Evolutionary conservation across 2,888 invertebrate species (phyloP).

Genomic region (Cloeon dipterum): DNA sequence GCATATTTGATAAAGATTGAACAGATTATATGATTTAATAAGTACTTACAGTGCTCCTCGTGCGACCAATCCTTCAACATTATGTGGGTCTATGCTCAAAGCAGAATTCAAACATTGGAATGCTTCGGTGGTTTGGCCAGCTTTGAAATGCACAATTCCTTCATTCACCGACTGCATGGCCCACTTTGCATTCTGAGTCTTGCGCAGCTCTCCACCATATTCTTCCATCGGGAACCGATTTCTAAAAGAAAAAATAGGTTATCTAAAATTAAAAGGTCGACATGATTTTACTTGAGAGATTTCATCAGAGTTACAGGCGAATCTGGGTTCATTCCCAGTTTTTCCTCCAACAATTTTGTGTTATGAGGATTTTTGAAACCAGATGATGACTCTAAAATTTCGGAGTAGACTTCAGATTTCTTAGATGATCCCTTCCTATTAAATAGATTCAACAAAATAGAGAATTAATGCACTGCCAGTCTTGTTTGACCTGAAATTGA

Average conservation of each 20-base stretch:
- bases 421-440: conserved; percentile 59
- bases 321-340: conserved; percentile 42
- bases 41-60: conserved; percentile 63
- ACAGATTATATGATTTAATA: neutral
- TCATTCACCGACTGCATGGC: conserved; percentile 86
- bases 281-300: conserved; percentile 37
- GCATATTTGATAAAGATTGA: neutral
- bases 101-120: conserved; percentile 88
- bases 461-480: neutral
- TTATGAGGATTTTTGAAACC: conserved; percentile 80
- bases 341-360: conserved; percentile 55
- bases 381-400: conserved; percentile 55
- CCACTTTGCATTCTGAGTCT: conserved; percentile 82
- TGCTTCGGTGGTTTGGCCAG: conserved; percentile 79
- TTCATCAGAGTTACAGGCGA: conserved; percentile 44
- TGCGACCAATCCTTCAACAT: conserved; percentile 80
- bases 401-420: conserved; percentile 57
- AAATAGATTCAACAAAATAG: too few relatives aligned
- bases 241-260: conserved; percentile 19
- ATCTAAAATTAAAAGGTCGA: neutral
- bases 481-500: too few relatives aligned
- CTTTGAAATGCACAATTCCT: conserved; percentile 86
- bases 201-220: conserved; percentile 62
- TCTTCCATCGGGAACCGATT: conserved; percentile 56
- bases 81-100: conserved; percentile 70